phyloP scores from a whole-genome alignment of 2,888 invertebrate genomes.

The Bhutanitis thaidina region DNA sequence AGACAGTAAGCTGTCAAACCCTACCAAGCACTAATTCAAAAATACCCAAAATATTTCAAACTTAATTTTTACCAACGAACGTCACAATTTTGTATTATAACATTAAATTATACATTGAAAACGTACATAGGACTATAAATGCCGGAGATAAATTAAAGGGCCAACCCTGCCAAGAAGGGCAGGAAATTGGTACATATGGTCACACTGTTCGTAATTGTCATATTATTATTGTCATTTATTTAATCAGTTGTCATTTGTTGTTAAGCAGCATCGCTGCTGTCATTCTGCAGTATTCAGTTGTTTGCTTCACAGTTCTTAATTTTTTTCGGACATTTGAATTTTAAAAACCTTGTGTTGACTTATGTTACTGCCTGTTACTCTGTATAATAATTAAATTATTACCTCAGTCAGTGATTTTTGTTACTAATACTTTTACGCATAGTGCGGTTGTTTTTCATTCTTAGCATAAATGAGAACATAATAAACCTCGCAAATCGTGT shows the following conservation, averaged over 20 bases:
- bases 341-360: conserved; percentile 33
- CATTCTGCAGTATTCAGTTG: conserved; percentile 66
- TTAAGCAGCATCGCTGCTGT: conserved; percentile 37
- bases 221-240: too few relatives aligned
- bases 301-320: conserved; percentile 62
- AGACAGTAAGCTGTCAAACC: too few relatives aligned
- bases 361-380: conserved; percentile 29
- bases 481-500: conserved; percentile 23
- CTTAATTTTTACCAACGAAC: too few relatives aligned
- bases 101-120: too few relatives aligned
- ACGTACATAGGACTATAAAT: too few relatives aligned
- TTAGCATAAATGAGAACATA: conserved; percentile 27
- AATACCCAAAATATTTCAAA: too few relatives aligned
- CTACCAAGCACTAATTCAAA: too few relatives aligned
- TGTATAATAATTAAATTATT: conserved; percentile 1
- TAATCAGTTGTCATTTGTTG: conserved; percentile 23
- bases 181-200: too few relatives aligned
- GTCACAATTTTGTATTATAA: too few relatives aligned
- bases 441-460: background rate
- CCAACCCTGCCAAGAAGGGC: too few relatives aligned
- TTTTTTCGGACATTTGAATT: conserved; percentile 47
- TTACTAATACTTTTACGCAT: background rate
- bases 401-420: background rate
- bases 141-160: too few relatives aligned
- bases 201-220: too few relatives aligned